phyloP scores from a whole-genome alignment of 2,888 invertebrate genomes.

The Monochamus alternatus region DNA sequence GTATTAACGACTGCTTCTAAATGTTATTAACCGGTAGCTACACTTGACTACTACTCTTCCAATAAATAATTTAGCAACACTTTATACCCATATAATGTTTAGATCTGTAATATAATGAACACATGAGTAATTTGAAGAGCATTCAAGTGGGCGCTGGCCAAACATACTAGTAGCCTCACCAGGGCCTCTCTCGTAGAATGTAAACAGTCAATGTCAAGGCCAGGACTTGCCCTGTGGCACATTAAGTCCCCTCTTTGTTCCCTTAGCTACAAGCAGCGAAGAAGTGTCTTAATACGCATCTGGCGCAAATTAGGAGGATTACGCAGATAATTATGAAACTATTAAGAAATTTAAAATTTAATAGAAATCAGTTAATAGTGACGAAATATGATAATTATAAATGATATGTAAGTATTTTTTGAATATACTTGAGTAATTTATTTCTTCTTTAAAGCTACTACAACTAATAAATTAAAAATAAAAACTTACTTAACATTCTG shows the following conservation, averaged over 20 bases:
- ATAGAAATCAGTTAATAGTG: no score
- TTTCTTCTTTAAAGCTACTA: no score
- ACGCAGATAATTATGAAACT: no score
- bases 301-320: constrained; percentile 1
- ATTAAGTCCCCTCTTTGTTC: constrained; percentile 14
- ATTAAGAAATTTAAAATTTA: no score
- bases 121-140: constrained; percentile 40
- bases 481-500: no score
- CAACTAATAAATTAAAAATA: no score
- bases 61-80: background rate
- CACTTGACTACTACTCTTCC: background rate
- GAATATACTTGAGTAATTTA: no score
- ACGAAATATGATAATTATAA: no score
- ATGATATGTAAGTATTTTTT: no score
- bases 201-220: constrained; percentile 65
- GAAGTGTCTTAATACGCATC: constrained; percentile 29
- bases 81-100: constrained; percentile 4
- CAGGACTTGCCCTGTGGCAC: constrained; percentile 59
- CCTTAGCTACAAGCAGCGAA: constrained; percentile 6
- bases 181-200: constrained; percentile 62
- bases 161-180: constrained; percentile 54
- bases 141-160: constrained; percentile 42
- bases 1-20: no score
- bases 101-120: constrained; percentile 7
- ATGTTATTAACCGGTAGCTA: no score